Conservation (phyloP, 2,797 vertebrate genomes). For the Peromyscus eremicus region DNA sequence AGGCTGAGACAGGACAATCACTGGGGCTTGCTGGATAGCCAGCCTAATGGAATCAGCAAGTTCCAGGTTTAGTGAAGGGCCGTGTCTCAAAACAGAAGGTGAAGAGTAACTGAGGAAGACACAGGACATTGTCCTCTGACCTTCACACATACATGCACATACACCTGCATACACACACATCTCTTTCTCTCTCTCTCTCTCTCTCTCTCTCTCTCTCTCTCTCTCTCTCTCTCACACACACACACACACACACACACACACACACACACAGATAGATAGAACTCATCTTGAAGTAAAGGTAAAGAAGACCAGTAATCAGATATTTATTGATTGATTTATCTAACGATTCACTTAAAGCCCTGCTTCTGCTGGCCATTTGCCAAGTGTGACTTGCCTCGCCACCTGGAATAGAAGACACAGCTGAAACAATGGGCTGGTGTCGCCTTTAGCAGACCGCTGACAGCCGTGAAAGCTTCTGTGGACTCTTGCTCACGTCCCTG, state of each 20-base stretch:
- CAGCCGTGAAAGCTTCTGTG: not conserved
- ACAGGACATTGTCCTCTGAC: too few relatives aligned
- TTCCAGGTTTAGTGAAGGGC: not conserved
- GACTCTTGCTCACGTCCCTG: too few relatives aligned
- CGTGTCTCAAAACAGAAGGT: not conserved
- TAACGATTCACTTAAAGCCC: not conserved
- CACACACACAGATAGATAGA: not conserved
- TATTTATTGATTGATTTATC: not conserved
- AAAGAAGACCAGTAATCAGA: not conserved
- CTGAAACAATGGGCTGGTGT: not conserved
- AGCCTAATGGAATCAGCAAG: not conserved
- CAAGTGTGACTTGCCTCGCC: not conserved
- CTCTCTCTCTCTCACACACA: not conserved
- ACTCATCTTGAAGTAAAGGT: not conserved
- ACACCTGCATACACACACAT: not conserved
- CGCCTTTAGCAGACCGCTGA: not conserved
- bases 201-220: too few relatives aligned
- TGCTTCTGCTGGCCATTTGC: not conserved
- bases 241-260: not conserved
- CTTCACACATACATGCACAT: not conserved
- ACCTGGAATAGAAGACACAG: not conserved
- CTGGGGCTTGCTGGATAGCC: not conserved
- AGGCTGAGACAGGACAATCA: not conserved
- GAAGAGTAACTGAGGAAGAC: too few relatives aligned
- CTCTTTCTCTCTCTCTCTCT: too few relatives aligned